Base-by-base conservation (phyloP, 2,888 invertebrate species). In the Allophyes oxyacanthae region DNA sequence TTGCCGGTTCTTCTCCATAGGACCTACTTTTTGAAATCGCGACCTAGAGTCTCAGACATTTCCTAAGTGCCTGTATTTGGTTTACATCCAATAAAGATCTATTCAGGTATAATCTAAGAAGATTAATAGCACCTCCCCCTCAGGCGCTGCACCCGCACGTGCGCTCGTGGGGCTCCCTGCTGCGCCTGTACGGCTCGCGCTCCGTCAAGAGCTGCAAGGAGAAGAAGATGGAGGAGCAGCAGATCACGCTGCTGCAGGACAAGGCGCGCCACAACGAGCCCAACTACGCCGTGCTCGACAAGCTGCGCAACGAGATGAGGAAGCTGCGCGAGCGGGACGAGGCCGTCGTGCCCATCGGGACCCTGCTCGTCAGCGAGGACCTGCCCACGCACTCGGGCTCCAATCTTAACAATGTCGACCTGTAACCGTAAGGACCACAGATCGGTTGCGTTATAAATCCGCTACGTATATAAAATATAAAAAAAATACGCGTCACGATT, bases 121-220 rank as follows among this genome's bases (percentile, higher is more conserved):
- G n/a, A n/a, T n/a, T n/a, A n/a, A n/a, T n/a, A n/a, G n/a, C n/a
- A n/a, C n/a, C n/a, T n/a, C n/a, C n/a, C n/a, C n/a, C n/a, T n/a
- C 51, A 89, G 96, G 96, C 96, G 48, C 94, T 99, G 26, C 99
- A 99, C 94, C 99, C 99, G 0, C 98, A 99, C 85, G 97, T 99
- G 49, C 96, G 95, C 25, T 98, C 97, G 1, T 99, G 99, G 98
- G 99, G 99, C 50, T 98, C 99, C 0, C 94, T 99, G 40, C 92
- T 99, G 8, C 96, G 99, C 0, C 95, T 99, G 30, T 99, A 99
- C 88, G 99, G 98, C 49, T 98, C 97, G 77, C 96, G 97, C 34
- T 98, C 98, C 4, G 97, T 98, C 13, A 98, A 98, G 87, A 97
- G 97, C 60, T 97, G 98, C 82, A 98, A 98, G 83, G 98, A 98